Evolutionary conservation across 1,140 invertebrate genomes (phyloP).

Genomic region (Brachionus rotundiformis): DNA sequence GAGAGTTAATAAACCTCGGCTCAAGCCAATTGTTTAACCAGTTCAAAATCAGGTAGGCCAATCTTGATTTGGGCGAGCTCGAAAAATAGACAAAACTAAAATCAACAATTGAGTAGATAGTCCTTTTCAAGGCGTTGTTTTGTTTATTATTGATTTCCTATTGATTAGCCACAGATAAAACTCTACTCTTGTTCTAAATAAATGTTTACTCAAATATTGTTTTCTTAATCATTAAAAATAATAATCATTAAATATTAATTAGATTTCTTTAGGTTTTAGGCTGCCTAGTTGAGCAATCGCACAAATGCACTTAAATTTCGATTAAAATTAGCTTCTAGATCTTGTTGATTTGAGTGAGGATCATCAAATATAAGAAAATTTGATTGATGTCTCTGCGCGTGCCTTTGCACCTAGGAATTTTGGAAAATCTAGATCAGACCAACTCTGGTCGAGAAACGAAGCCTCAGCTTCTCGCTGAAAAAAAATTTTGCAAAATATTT

Average conservation of each 20-base stretch:
- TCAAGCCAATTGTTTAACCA: constrained; percentile 17
- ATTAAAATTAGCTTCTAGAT: too few species aligned
- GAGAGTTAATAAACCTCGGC: background rate
- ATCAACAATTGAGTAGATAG: background rate
- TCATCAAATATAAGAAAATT: background rate
- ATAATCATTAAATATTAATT: constrained; percentile 48
- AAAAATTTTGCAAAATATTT: too few species aligned
- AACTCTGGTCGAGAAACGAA: too few species aligned
- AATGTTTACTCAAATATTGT: background rate
- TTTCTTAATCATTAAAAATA: constrained; percentile 15
- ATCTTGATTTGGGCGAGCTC: background rate
- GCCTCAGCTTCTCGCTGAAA: background rate
- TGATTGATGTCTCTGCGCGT: background rate
- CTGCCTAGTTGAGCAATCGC: background rate
- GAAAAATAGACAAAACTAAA: background rate
- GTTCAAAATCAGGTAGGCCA: constrained; percentile 1
- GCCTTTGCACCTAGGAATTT: background rate
- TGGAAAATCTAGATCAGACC: too few species aligned
- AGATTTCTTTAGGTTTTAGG: background rate
- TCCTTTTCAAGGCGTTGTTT: constrained; percentile 29
- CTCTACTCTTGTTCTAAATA: background rate
- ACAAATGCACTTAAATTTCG: constrained; percentile 22
- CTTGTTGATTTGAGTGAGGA: background rate
- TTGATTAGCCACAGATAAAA: background rate
- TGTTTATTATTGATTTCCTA: background rate